Evolutionary conservation across 37 sponge, comb jelly and placozoan species (phyloP).

Genomic region (Hexactinellida sp.): DNA sequence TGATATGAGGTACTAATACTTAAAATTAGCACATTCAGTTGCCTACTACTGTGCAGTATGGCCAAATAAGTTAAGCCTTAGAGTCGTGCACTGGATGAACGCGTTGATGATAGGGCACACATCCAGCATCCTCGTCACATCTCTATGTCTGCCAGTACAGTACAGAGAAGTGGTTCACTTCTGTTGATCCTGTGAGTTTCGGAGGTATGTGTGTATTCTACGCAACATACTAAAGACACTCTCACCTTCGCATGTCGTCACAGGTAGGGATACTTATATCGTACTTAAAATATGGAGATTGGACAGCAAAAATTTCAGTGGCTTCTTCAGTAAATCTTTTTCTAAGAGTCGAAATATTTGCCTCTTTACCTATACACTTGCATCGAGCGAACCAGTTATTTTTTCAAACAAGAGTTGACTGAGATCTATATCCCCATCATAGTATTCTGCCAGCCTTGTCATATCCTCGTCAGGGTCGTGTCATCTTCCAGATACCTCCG

Average conservation of each 20-base stretch:
- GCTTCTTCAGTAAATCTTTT: conserved; percentile 10
- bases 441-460: conserved; percentile 8
- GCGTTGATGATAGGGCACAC: conserved; percentile 2
- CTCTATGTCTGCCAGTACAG: conserved; percentile 17
- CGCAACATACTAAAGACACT: conserved; percentile 8
- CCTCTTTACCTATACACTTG: background rate
- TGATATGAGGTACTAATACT: background rate
- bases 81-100: conserved; percentile 1
- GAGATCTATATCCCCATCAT: background rate
- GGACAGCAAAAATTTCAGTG: background rate
- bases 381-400: conserved; percentile 16
- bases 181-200: background rate
- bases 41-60: conserved; percentile 15
- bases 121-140: conserved; percentile 13
- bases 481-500: conserved; percentile 10
- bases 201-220: conserved; percentile 17
- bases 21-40: background rate
- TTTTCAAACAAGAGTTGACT: conserved; percentile 17
- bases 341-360: too few species aligned
- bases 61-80: background rate
- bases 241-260: conserved; percentile 13
- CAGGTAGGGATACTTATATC: conserved; percentile 9
- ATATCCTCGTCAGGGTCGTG: background rate
- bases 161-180: conserved; percentile 17
- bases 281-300: background rate